phyloP scores from a whole-genome alignment of 1,140 invertebrate genomes.

The Megathymus violae region DNA sequence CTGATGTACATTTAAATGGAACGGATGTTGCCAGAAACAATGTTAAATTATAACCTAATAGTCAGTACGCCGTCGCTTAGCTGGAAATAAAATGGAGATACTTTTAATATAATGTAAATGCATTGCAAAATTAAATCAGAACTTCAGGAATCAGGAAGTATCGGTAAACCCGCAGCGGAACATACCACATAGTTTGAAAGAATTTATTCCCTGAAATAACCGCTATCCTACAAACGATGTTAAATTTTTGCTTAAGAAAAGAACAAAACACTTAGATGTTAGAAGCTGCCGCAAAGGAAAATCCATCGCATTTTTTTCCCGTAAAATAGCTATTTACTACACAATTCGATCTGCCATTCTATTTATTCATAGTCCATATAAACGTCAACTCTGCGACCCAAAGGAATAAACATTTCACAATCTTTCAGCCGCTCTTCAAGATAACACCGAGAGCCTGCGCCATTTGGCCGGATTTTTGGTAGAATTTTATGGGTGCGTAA shows the following conservation, averaged over 20 bases:
- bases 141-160: too few species aligned
- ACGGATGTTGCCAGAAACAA: constrained; percentile 1
- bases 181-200: too few species aligned
- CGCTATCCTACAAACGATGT: too few species aligned
- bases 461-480: constrained; percentile 13
- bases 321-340: too few species aligned
- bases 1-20: not conserved
- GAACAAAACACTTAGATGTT: too few species aligned
- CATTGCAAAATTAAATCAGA: not conserved
- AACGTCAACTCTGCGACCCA: not conserved
- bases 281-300: too few species aligned
- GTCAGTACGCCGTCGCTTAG: not conserved
- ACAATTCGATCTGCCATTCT: not conserved
- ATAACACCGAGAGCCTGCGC: not conserved
- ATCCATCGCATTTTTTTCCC: too few species aligned
- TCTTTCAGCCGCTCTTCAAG: constrained; percentile 3
- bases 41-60: not conserved
- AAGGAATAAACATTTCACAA: constrained; percentile 6
- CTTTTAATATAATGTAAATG: not conserved
- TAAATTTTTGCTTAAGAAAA: too few species aligned
- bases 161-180: too few species aligned
- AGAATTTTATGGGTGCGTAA: constrained; percentile 33
- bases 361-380: too few species aligned
- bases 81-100: not conserved
- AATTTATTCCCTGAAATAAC: too few species aligned